Evolutionary conservation across 2,888 invertebrate species (phyloP).

Genomic region (Pristionchus exspectatus): DNA sequence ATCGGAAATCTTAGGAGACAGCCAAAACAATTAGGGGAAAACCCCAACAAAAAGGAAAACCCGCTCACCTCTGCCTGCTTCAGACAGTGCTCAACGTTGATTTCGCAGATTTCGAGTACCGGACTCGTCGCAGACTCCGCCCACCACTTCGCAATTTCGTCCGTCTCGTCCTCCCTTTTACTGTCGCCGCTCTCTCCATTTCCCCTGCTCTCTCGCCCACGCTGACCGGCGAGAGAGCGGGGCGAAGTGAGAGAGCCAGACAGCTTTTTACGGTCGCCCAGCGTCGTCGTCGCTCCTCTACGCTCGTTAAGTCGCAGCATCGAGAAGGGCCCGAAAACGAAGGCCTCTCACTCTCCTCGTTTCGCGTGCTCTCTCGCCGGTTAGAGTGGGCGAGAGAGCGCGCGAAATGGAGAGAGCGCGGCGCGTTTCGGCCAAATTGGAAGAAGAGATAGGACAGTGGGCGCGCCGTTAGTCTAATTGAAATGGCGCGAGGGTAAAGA

Average conservation of each 20-base stretch:
- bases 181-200: neutral
- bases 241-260: too few relatives aligned
- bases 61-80: neutral
- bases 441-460: neutral
- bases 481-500: neutral
- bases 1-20: neutral
- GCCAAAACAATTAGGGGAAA: neutral
- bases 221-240: neutral
- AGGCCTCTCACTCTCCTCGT: neutral
- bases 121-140: neutral
- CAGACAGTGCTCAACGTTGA: conserved; percentile 19
- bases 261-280: conserved; percentile 11
- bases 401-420: neutral
- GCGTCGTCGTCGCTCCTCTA: neutral
- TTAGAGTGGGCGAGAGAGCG: neutral
- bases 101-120: neutral
- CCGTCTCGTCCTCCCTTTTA: neutral
- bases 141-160: neutral
- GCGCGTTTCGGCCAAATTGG: neutral
- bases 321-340: neutral
- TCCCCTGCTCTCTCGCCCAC: neutral
- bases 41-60: neutral
- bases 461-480: conserved; percentile 9
- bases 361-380: conserved; percentile 20
- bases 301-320: conserved; percentile 47